A percentile compares a stretch with the other conserved stretches of the same genome.
phyloP scores from a whole-genome alignment of 2,888 invertebrate genomes.

The Drosophila rubida region DNA sequence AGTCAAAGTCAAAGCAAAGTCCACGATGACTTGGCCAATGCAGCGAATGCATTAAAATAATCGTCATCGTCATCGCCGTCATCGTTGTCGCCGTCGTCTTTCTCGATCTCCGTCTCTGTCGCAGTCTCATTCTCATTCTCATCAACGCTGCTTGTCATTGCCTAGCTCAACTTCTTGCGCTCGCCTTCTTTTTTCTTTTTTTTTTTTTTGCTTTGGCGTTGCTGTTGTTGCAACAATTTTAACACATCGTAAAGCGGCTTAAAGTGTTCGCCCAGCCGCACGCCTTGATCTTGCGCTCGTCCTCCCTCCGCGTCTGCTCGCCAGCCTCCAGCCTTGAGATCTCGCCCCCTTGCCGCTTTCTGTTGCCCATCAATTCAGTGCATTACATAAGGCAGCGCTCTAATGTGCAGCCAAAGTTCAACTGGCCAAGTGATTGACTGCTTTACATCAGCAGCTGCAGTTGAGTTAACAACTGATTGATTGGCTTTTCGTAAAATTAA shows the following conservation, averaged over 20 bases:
- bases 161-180: conserved; percentile 10
- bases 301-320: background rate
- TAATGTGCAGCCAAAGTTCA: conserved; percentile 16
- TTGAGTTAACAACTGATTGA: background rate
- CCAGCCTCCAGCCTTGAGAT: conserved; percentile 22
- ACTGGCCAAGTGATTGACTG: conserved; percentile 1
- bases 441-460: too few species aligned
- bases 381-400: background rate
- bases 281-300: conserved; percentile 34
- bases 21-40: conserved; percentile 19
- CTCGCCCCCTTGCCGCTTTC: background rate
- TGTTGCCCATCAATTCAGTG: background rate
- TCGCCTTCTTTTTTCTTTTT: conserved; percentile 12
- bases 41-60: conserved; percentile 31
- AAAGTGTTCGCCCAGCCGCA: conserved; percentile 56
- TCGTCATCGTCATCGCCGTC: conserved; percentile 42
- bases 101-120: background rate
- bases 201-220: conserved; percentile 14
- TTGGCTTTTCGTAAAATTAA: background rate
- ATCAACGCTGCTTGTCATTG: conserved; percentile 52
- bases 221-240: conserved; percentile 68
- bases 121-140: conserved; percentile 40
- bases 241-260: conserved; percentile 79
- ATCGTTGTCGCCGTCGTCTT: conserved; percentile 25
- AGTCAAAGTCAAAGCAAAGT: conserved; percentile 14